Conservation (phyloP, 2,113 vertebrate genomes). For the Ophthalmolycus amberensis region DNA sequence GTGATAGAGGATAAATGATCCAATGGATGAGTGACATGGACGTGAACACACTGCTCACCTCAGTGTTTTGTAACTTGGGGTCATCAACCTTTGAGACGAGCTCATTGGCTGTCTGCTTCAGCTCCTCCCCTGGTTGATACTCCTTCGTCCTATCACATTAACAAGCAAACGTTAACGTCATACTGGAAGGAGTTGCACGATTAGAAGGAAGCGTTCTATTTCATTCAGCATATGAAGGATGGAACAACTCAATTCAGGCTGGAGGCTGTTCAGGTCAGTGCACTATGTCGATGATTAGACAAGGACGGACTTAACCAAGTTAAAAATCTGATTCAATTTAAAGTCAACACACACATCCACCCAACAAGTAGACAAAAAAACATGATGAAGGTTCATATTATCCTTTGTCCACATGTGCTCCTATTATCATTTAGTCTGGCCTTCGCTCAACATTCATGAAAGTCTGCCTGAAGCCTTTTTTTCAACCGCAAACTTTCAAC, state of each 20-base stretch:
- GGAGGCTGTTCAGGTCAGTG: slow-evolving; percentile 8
- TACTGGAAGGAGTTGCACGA: background rate
- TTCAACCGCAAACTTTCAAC: slow-evolving; percentile 2
- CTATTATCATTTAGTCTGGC: slow-evolving; percentile 8
- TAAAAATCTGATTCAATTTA: slow-evolving; percentile 1
- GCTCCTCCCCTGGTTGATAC: slow-evolving; percentile 91
- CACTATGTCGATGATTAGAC: slow-evolving; percentile 7
- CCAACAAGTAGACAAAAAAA: slow-evolving; percentile 10
- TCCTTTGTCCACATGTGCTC: background rate
- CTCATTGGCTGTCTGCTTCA: slow-evolving; percentile 92
- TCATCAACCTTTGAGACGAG: slow-evolving; percentile 96
- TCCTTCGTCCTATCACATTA: slow-evolving; percentile 89
- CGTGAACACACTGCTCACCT: slow-evolving; percentile 85
- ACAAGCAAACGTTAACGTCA: slow-evolving; percentile 4
- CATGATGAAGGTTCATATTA: slow-evolving; percentile 16
- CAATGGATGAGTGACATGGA: slow-evolving; percentile 6
- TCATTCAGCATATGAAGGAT: background rate
- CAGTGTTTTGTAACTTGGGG: slow-evolving; percentile 93
- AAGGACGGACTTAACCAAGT: background rate
- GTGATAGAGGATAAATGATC: slow-evolving; percentile 34
- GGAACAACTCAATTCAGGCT: slow-evolving; percentile 9
- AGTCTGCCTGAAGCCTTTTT: slow-evolving; percentile 1
- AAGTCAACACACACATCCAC: background rate
- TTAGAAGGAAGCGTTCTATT: background rate
- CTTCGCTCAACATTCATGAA: background rate